Evolutionary conservation across 2,113 vertebrate genomes (phyloP).

Genomic region (Tylochromis polylepis): DNA sequence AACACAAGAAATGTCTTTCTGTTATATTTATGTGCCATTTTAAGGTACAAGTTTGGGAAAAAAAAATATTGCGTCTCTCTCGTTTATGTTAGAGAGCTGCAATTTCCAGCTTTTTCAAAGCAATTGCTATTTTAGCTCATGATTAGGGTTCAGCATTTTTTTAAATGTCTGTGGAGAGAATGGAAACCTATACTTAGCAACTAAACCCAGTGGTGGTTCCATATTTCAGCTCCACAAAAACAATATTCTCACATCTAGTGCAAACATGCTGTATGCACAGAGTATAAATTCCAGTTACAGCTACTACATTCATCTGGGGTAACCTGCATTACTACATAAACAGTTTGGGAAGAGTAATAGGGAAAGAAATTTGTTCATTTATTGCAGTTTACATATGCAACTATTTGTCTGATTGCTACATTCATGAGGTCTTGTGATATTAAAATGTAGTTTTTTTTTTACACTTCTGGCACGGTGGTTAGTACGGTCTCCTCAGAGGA

Average conservation of each 20-base stretch:
- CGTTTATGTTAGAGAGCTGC: not conserved
- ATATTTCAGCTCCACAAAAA: not conserved
- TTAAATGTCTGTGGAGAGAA: not conserved
- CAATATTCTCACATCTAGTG: not conserved
- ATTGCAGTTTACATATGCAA: not conserved
- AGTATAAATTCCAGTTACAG: not conserved
- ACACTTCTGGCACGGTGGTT: not conserved
- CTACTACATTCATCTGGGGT: not conserved
- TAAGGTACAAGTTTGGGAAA: not conserved
- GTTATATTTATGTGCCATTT: not conserved
- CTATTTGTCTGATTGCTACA: not conserved
- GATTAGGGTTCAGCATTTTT: not conserved
- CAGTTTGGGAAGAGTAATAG: not conserved
- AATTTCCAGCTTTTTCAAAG: not conserved
- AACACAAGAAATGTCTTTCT: not conserved
- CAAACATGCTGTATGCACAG: not conserved
- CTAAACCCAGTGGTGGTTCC: not conserved
- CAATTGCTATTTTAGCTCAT: not conserved
- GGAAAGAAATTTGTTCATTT: not conserved
- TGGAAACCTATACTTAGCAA: not conserved
- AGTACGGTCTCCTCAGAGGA: not conserved
- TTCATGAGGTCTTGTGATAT: not conserved
- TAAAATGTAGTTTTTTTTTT: not conserved
- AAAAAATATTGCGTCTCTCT: not conserved
- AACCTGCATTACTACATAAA: not conserved